Percentiles rank a stretch among this genome's conserved stretches.
Evolutionary conservation across 2,113 vertebrate species (phyloP).

Genomic region (Calyptommatus sinebrachiatus): DNA sequence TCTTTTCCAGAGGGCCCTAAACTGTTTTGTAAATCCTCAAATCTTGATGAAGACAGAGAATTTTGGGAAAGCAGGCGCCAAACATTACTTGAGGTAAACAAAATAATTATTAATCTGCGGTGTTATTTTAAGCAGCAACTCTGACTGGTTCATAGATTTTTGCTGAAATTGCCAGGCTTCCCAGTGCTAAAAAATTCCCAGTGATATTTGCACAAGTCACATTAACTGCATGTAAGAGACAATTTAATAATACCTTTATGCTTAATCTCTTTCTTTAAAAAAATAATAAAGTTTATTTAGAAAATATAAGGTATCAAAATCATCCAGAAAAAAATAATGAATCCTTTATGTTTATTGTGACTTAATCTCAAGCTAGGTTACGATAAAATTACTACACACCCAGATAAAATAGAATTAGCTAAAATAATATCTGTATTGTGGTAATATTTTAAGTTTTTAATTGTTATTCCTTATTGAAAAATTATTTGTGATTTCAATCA

Average conservation of each 20-base stretch:
- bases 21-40: constrained; percentile 75
- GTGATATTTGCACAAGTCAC: neutral
- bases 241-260: neutral
- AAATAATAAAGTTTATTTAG: neutral
- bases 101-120: neutral
- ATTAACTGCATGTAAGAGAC: neutral
- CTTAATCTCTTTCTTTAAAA: neutral
- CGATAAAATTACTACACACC: too few species aligned
- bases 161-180: neutral
- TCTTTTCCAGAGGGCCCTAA: constrained; percentile 72
- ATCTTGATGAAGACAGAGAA: constrained; percentile 73
- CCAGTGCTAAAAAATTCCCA: neutral
- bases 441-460: too few species aligned
- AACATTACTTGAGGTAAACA: constrained; percentile 66
- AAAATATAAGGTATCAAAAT: neutral
- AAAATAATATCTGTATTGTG: too few species aligned
- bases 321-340: too few species aligned
- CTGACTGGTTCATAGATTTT: neutral
- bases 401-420: too few species aligned
- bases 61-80: constrained; percentile 80
- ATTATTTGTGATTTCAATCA: neutral
- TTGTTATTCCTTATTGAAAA: too few species aligned
- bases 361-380: too few species aligned
- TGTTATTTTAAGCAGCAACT: neutral
- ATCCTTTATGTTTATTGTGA: too few species aligned